These are phyloP conservation scores for Tarsius wallacei DNA, from an alignment of 2,797 vertebrate genomes.

Conservation along the genomic window DNA sequence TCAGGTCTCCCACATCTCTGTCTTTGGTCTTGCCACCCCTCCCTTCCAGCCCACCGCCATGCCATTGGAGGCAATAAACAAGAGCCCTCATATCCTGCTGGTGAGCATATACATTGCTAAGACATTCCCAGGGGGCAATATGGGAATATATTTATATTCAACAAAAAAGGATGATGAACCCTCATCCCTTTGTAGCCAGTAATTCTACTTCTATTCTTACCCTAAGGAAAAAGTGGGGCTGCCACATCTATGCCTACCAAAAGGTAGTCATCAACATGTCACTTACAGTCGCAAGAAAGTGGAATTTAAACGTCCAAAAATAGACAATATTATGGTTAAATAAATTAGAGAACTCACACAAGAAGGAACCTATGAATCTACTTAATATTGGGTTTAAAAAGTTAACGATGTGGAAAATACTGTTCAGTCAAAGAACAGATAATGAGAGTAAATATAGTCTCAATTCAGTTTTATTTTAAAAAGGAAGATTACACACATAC, in stretches of 20 bases:
- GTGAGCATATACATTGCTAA: not conserved
- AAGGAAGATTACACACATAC: not conserved
- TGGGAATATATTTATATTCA: not conserved
- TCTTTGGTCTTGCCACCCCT: too few species aligned
- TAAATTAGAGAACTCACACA: not conserved
- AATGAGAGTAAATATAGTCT: not conserved
- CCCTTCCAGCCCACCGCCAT: too few species aligned
- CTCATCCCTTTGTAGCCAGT: not conserved
- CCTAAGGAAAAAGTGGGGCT: not conserved
- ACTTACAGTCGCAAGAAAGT: not conserved
- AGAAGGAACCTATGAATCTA: slow-evolving; percentile 3
- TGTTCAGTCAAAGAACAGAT: slow-evolving; percentile 30
- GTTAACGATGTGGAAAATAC: not conserved
- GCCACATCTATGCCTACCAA: not conserved
- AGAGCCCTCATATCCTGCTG: not conserved
- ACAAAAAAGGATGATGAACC: not conserved
- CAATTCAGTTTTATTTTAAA: not conserved
- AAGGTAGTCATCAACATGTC: not conserved
- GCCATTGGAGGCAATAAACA: not conserved
- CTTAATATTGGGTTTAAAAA: not conserved
- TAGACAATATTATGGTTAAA: not conserved
- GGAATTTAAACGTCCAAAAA: not conserved
- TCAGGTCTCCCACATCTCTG: too few species aligned
- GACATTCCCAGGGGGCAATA: not conserved
- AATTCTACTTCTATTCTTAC: not conserved